These are phyloP conservation scores for Acleris holmiana DNA, from an alignment of 2,888 invertebrate species.

Conservation along the genomic window DNA sequence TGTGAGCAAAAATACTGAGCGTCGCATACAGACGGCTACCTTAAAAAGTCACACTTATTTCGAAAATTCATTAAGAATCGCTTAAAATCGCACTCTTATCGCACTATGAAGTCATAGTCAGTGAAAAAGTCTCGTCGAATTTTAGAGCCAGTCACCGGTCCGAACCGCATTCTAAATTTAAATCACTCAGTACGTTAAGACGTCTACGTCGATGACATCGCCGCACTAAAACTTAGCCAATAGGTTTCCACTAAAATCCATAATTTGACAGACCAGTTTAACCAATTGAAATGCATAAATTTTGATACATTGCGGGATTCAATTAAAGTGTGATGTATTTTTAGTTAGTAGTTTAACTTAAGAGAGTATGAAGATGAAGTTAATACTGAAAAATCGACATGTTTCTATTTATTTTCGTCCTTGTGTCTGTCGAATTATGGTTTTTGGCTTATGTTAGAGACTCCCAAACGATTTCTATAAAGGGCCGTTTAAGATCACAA, in stretches of 20 bases:
- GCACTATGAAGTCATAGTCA: conserved; percentile 5
- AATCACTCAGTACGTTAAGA: not conserved
- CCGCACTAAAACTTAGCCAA: not conserved
- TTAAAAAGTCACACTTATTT: conserved; percentile 29
- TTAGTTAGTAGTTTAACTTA: no score
- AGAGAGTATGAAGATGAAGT: no score
- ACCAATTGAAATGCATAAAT: no score
- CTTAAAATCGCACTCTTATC: conserved; percentile 11
- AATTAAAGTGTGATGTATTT: no score
- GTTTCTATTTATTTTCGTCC: no score
- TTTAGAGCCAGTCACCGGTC: not conserved
- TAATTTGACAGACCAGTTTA: no score
- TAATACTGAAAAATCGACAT: no score
- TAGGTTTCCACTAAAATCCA: not conserved
- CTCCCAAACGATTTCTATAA: no score
- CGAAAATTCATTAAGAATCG: conserved; percentile 27
- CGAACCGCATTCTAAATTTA: not conserved
- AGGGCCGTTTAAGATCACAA: no score
- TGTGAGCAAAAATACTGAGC: conserved; percentile 16
- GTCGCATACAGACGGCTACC: conserved; percentile 19
- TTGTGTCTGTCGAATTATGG: no score
- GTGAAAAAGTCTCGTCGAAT: conserved; percentile 27
- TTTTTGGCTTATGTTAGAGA: no score
- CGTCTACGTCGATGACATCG: not conserved
- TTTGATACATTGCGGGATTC: no score